Evolutionary conservation across 1,140 invertebrate genomes (phyloP).

Genomic region (Leptinotarsa defecta): DNA sequence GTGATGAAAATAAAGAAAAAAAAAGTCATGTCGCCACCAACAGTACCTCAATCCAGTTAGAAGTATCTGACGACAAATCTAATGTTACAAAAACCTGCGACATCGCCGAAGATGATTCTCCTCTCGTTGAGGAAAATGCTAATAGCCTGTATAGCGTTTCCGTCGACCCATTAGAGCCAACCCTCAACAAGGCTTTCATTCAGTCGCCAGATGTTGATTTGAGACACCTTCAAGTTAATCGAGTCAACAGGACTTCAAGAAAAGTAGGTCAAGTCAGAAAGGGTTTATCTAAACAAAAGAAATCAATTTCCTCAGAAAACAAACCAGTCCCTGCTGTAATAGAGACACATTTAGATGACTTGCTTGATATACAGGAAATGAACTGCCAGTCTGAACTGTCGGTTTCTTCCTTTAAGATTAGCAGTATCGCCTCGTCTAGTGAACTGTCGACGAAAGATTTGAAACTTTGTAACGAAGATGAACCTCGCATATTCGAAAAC

Average conservation of each 20-base stretch:
- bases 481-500: constrained; percentile 36
- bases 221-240: neutral
- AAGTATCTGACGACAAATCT: too few species aligned
- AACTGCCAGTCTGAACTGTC: neutral
- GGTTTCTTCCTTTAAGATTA: neutral
- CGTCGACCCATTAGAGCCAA: neutral
- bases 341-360: constrained; percentile 30
- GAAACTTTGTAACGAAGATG: constrained; percentile 27
- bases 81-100: neutral
- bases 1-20: too few species aligned
- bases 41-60: too few species aligned
- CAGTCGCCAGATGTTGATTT: neutral
- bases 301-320: neutral
- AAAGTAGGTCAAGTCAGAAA: constrained; percentile 16
- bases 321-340: neutral
- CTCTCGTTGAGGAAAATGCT: neutral
- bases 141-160: neutral
- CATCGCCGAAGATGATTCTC: neutral
- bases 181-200: constrained; percentile 1
- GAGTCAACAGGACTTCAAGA: neutral
- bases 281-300: neutral
- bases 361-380: constrained; percentile 25
- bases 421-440: neutral
- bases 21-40: too few species aligned
- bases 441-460: neutral